Percentiles rank a stretch among this genome's conserved stretches.
phyloP scores from a whole-genome alignment of 2,113 vertebrate genomes.

The Crotalus viridis region DNA sequence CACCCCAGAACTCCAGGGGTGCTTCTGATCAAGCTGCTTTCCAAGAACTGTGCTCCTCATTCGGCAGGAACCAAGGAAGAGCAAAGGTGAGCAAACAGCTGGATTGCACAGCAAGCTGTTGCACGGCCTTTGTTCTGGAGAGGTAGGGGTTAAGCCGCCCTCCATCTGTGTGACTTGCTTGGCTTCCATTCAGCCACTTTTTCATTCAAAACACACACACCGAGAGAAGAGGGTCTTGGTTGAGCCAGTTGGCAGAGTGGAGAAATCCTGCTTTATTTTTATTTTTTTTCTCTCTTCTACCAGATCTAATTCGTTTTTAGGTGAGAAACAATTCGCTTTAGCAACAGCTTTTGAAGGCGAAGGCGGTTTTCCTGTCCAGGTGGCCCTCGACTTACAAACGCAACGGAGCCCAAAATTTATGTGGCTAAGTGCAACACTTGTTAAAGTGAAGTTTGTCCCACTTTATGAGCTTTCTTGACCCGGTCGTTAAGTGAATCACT shows the following conservation, averaged over 20 bases:
- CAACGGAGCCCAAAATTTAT: background rate
- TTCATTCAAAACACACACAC: background rate
- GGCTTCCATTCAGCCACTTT: background rate
- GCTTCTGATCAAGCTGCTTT: background rate
- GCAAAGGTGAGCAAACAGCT: background rate
- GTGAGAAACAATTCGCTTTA: background rate
- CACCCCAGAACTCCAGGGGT: background rate
- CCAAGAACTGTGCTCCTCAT: background rate
- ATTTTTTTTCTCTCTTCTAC: rapidly evolving
- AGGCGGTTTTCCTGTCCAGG: background rate
- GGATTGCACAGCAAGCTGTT: background rate
- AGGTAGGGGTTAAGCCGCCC: background rate
- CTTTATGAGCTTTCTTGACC: too few relatives aligned
- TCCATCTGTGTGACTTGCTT: background rate
- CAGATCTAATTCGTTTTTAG: background rate
- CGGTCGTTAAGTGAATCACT: background rate
- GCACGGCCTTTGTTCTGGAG: background rate
- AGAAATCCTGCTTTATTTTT: background rate
- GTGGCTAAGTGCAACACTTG: background rate
- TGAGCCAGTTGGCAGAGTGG: background rate
- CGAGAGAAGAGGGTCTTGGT: background rate
- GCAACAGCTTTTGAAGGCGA: background rate
- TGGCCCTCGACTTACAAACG: background rate
- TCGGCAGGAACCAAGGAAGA: background rate
- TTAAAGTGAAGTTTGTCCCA: too few relatives aligned